Conservation (phyloP, 2,113 vertebrate species). For the Chloebia gouldiae region DNA sequence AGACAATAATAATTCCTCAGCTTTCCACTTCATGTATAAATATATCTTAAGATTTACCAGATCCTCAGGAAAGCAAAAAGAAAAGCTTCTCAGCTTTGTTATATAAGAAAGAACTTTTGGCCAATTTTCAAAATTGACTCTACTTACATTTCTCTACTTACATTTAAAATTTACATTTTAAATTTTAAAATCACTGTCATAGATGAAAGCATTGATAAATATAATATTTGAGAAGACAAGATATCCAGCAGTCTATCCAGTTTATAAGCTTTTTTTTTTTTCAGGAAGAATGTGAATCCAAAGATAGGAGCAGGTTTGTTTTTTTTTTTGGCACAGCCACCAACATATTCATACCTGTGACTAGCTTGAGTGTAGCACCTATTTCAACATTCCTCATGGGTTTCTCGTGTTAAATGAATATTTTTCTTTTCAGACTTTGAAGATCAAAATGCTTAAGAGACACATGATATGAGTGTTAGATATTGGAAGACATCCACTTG, state of each 20-base stretch:
- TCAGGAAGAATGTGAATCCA: not conserved
- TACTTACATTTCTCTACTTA: not conserved
- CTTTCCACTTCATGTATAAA: not conserved
- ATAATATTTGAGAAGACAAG: not conserved
- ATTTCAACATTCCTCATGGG: not conserved
- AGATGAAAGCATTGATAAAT: not conserved
- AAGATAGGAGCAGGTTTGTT: not conserved
- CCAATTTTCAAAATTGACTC: not conserved
- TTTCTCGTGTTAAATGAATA: not conserved
- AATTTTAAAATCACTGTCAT: not conserved
- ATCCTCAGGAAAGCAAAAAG: not conserved
- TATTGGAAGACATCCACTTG: not conserved
- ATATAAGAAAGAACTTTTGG: not conserved
- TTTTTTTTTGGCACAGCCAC: not conserved
- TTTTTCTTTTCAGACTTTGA: not conserved
- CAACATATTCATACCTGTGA: not conserved
- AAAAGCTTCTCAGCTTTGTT: not conserved
- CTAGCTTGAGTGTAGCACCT: not conserved
- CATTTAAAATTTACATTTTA: not conserved
- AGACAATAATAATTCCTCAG: not conserved
- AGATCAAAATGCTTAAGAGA: not conserved
- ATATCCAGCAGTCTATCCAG: not conserved
- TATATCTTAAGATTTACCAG: not conserved
- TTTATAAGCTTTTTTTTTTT: not conserved
- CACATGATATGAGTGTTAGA: not conserved